phyloP scores from a whole-genome alignment of 2,888 invertebrate genomes.

The Eilema griseolum region DNA sequence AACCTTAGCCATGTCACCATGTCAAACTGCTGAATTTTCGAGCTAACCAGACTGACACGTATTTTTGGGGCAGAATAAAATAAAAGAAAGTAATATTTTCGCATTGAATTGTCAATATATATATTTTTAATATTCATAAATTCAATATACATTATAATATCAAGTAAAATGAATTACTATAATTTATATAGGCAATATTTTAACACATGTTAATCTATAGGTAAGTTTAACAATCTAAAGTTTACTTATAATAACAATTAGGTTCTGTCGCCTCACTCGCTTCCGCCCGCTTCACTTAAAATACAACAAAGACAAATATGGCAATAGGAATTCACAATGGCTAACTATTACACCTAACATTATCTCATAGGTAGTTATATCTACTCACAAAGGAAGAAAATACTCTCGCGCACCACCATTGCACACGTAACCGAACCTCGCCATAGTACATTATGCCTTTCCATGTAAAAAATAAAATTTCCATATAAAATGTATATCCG shows the following conservation, averaged over 20 bases:
- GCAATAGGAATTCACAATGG: constrained; percentile 85
- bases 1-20: background rate
- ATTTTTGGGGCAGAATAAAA: constrained; percentile 7
- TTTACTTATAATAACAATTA: constrained; percentile 79
- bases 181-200: constrained; percentile 87
- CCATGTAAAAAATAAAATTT: constrained; percentile 71
- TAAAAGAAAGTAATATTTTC: constrained; percentile 41
- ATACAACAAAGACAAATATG: constrained; percentile 80
- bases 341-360: constrained; percentile 65
- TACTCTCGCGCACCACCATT: constrained; percentile 74
- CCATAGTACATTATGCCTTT: constrained; percentile 78
- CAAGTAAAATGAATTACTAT: constrained; percentile 87
- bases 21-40: background rate
- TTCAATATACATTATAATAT: constrained; percentile 87
- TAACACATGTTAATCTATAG: constrained; percentile 87
- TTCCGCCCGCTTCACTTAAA: constrained; percentile 49
- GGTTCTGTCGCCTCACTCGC: constrained; percentile 55
- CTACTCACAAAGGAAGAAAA: constrained; percentile 67
- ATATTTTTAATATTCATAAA: constrained; percentile 87
- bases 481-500: constrained; percentile 62
- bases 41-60: background rate
- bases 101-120: constrained; percentile 86
- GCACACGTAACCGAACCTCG: constrained; percentile 70
- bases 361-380: constrained; percentile 52
- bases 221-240: constrained; percentile 86